Evolutionary conservation across 2,797 vertebrate species (phyloP).

Genomic region (Muraenolepis orangiensis): DNA sequence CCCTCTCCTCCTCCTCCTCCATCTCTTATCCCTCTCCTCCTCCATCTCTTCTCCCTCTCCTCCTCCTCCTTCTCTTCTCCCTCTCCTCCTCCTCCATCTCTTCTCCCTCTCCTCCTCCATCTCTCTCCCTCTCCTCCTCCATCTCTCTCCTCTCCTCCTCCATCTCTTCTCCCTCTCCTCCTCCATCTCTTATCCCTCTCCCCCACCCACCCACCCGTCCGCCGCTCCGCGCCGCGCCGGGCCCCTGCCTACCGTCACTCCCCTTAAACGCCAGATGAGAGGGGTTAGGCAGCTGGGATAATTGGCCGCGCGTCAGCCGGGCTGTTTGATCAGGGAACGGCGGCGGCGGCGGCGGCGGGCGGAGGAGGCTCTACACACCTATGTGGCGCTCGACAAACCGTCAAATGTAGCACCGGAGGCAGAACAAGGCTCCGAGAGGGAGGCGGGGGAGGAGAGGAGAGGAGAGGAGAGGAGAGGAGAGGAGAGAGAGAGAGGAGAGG

Average conservation of each 20-base stretch:
- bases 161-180: no score
- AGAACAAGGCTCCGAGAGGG: constrained; percentile 74
- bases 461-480: no score
- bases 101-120: no score
- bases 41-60: not conserved
- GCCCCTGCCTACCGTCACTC: constrained; percentile 65
- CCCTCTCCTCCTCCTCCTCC: no score
- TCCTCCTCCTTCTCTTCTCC: no score
- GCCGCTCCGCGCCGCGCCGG: constrained; percentile 49
- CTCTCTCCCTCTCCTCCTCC: no score
- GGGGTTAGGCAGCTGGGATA: constrained; percentile 71
- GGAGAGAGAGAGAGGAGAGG: no score
- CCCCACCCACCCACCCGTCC: constrained; percentile 18
- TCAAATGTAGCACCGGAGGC: constrained; percentile 77
- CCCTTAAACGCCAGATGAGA: constrained; percentile 73
- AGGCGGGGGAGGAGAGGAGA: constrained; percentile 40
- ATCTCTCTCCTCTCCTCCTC: no score
- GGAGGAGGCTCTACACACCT: constrained; percentile 59
- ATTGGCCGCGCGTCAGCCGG: constrained; percentile 74
- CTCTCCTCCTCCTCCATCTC: no score
- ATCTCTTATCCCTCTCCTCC: not conserved
- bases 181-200: no score
- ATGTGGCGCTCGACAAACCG: constrained; percentile 75
- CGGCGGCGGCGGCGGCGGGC: no score
- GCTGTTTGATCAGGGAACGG: constrained; percentile 71